A percentile compares a stretch with the other conserved stretches of the same genome.
Evolutionary conservation across 2,888 invertebrate species (phyloP).

Genomic region (Caenorhabditis sulstoni): DNA sequence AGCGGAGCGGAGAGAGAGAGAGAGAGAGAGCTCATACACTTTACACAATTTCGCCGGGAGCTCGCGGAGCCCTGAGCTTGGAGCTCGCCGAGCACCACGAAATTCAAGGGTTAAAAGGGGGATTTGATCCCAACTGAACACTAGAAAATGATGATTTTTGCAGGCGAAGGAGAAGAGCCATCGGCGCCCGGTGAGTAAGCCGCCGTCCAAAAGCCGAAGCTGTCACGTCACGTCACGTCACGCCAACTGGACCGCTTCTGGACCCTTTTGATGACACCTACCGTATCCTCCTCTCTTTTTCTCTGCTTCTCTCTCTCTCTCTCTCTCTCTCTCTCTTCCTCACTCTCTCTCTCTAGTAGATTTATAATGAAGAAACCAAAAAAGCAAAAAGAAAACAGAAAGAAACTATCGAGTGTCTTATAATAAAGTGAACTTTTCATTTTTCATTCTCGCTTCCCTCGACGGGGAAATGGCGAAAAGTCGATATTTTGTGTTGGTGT

Average conservation of each 20-base stretch:
- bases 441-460: too few relatives aligned
- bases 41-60: constrained; percentile 10
- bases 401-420: too few relatives aligned
- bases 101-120: background rate
- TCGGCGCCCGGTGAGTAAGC: constrained; percentile 68
- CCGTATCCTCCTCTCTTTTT: constrained; percentile 13
- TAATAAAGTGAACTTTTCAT: too few relatives aligned
- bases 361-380: background rate
- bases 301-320: constrained; percentile 35
- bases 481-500: constrained; percentile 21
- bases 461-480: too few relatives aligned
- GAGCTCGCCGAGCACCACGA: constrained; percentile 3
- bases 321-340: constrained; percentile 50
- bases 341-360: constrained; percentile 41
- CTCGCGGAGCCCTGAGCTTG: background rate
- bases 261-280: constrained; percentile 1
- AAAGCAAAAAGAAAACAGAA: constrained; percentile 14
- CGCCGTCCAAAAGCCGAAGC: background rate
- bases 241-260: constrained; percentile 3
- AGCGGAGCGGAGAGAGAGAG: too few relatives aligned
- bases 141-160: too few relatives aligned
- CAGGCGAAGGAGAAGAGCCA: constrained; percentile 66
- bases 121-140: too few relatives aligned
- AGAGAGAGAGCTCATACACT: constrained; percentile 3
- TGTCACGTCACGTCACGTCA: too few relatives aligned